Base-by-base conservation (phyloP, 2,113 vertebrate species). In the Galeopterus variegatus region DNA sequence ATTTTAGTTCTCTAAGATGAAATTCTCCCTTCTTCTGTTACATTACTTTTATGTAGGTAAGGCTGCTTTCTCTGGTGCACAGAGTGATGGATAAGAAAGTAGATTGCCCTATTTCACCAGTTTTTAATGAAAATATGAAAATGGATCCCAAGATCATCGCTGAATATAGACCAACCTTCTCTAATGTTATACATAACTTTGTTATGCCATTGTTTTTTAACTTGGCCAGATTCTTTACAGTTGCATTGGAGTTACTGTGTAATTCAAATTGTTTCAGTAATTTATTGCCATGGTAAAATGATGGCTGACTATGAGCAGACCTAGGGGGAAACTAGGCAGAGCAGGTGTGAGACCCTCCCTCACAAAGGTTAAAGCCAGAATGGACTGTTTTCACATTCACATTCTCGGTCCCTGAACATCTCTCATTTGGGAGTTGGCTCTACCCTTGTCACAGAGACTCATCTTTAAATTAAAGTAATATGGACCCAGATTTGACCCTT, bases 391-490 rank as follows among this genome's bases (percentile, higher is more conserved):
- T 87, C 31, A 21, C 83, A 88, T 5, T 54, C 19, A 67, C 12
- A 19, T 65, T 48, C 76, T 73, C 67, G 15, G 10, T 56, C 62
- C 85, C 85, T 31, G 26, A 65, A 13, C 15, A 62, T 58, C 87
- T 93, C 96, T 81, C 45, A 18, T 33, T 75, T 90, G 64, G 62
- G 52, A 89, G 77, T 36, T 77, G 54, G 54, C 60, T 69, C 9
- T 19, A 91, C 41, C 6, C 18, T 65, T 79, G 41, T 87, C 83
- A 62, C 48, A 62, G 69, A 82, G 79, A 95, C 67, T 90, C 81
- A 1, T 93, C 94, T 90, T 90, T 97, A 76, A 81, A 77, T 50
- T 96, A 77, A 97, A 80, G 67, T 97, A 92, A 88, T 88, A 95
- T 45, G 26, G 91, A 93, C 64, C 67, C 93, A 73, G 3, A 82